Base-by-base conservation (phyloP, 2,113 vertebrate species). In the Calypte anna region DNA sequence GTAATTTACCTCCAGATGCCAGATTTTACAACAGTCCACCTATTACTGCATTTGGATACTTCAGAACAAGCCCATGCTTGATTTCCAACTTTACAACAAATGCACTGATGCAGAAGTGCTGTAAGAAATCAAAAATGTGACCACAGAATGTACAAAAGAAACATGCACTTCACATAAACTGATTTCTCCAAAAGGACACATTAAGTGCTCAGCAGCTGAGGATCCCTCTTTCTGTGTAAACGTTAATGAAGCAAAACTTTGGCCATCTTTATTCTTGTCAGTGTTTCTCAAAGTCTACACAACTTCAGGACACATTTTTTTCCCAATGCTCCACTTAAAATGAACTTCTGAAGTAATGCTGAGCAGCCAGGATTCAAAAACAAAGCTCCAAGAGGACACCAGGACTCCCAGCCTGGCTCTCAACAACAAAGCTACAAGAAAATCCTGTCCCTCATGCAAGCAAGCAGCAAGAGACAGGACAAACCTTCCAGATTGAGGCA, bases 1-100 rank as follows among this genome's bases (percentile, higher is more conserved):
- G 96, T 98, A 98, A 98, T 98, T 98, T 97, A 95, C 96, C 96
- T 96, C 93, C 94, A 96, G 96, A 98, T 48, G 94, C 96, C 96
- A 97, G 96, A 96, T 97, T 97, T 96, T 96, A 96, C 86, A 94
- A 70, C 95, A 96, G 97, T 97, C 85, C 75, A 95, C 95, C 94
- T 92, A 95, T 94, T 93, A 90, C 93, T 93, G 88, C 94, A 95
- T 96, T 94, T 96, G 88, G 95, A 38, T 78, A 94, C 72, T 90
- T 95, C 88, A 97, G 94, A 97, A 96, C 90, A 94, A 95, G 96
- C 50, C 55, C 77, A 70, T 57, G 92, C 91, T 94, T 84, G 94
- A 95, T 94, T 83, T 94, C 74, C 12, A 6, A 43, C 91, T 80
- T 90, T 38, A 44, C 73, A 68, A 87, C 82, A 87, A 94, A 96